Evolutionary conservation across 2,113 vertebrate genomes (phyloP), one percentile per base, ranked within the genome.

Genomic region (Alaudala cheleensis): DNA sequence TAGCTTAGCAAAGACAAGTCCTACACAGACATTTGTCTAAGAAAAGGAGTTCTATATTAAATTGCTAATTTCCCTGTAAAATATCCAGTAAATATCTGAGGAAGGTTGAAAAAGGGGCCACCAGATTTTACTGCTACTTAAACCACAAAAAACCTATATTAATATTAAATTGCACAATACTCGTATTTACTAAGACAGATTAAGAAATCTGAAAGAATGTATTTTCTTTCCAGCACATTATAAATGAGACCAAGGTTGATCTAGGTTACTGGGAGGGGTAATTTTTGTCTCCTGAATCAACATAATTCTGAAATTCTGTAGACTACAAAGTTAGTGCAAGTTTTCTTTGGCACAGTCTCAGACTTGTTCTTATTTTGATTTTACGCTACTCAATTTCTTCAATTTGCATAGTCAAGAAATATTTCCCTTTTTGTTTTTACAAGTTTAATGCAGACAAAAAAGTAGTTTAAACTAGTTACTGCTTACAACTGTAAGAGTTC

Each of bases 401-500:
- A 72, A 79, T 95, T 96, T 96, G 54, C 88, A 76, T 91, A 93
- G 81, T 87, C 66, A 87, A 94, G 78, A 91, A 95, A 81, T 92
- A 89, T 39, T 89, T 95, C 39, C 51, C 40, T 42, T 77, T 86
- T 83, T 95, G 54, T 83, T 96, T 88, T 86, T 58, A 49, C 31
- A 86, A 62, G 56, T 81, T 81, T 86, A 58, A 66, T 86, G 65
- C 33, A 86, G 60, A 40, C 24, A 85, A 72, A 86, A 82, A 83
- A 69, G 49, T 60, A 76, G 62, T 79, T 93, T 56, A 76, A 94
- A 67, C 21, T 79, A 15, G 29, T 67, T 71, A 57, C 40, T 85
- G 53, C 78, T 71, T 82, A 28, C 72, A 81, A 81, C 29, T 88
- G 25, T 64, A 58, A 47, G 56, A 73, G 31, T 56, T 92, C 21